Conservation (phyloP, 1,140 invertebrate genomes). For the Steinernema khuongi region DNA sequence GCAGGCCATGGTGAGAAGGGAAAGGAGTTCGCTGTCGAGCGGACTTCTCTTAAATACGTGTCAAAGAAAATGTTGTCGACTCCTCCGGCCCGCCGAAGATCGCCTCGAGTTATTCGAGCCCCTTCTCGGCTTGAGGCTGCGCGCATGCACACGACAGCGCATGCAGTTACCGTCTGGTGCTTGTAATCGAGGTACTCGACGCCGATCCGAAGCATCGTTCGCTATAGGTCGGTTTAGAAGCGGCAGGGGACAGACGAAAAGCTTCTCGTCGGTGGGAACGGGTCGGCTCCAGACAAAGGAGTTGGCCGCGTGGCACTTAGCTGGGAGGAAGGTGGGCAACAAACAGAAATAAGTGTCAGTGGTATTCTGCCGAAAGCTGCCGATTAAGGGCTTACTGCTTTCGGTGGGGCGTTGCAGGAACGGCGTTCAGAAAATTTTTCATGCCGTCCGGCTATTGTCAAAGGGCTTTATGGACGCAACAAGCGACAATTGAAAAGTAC, state of each 20-base stretch:
- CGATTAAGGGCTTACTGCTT: not conserved
- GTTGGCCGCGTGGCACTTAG: not conserved
- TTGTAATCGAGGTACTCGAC: conserved; percentile 8
- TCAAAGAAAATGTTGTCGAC: conserved; percentile 10
- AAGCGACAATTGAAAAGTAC: not conserved
- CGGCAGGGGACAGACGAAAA: not conserved
- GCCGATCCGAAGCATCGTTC: not conserved
- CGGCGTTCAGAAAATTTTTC: not conserved
- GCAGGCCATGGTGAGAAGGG: not conserved
- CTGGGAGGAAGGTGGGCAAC: not conserved
- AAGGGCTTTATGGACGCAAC: not conserved
- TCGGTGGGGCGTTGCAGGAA: not conserved
- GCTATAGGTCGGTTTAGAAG: not conserved
- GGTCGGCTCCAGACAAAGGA: too few relatives aligned
- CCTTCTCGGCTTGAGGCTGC: not conserved
- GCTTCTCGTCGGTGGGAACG: too few relatives aligned
- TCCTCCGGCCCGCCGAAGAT: not conserved
- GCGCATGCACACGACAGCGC: not conserved
- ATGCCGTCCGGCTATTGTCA: not conserved
- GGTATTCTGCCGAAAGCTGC: not conserved
- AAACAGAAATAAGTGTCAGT: conserved; percentile 9
- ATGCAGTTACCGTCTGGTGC: not conserved
- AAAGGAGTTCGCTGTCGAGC: not conserved
- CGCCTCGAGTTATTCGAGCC: not conserved
- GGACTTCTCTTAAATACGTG: conserved; percentile 6